A percentile compares a stretch with the other conserved stretches of the same genome.
Evolutionary conservation across 2,113 vertebrate species (phyloP).

Genomic region (Centrocercus urophasianus): DNA sequence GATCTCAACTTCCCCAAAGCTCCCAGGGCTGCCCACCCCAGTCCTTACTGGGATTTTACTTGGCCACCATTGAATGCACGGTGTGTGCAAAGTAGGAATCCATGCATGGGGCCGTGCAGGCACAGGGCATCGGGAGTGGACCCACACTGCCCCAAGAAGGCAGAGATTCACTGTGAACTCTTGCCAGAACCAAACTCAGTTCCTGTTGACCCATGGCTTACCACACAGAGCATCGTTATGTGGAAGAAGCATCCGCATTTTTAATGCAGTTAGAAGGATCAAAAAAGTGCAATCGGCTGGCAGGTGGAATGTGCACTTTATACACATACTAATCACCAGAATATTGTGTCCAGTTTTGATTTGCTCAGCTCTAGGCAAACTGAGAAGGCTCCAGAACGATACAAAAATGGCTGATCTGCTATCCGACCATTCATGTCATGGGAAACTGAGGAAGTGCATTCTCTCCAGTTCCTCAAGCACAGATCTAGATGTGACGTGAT

Average conservation of each 20-base stretch:
- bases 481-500: not conserved
- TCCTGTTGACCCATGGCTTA: not conserved
- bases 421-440: accelerated
- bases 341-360: not conserved
- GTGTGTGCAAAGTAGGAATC: not conserved
- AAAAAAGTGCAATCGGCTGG: not conserved
- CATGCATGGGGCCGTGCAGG: not conserved
- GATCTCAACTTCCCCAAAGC: not conserved
- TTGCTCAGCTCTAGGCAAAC: not conserved
- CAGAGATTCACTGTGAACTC: not conserved
- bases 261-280: not conserved
- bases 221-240: not conserved
- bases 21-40: not conserved
- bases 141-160: not conserved
- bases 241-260: not conserved
- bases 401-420: not conserved
- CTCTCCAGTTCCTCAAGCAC: not conserved
- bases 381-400: not conserved
- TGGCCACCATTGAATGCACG: too few species aligned
- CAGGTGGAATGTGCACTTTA: accelerated
- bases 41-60: not conserved
- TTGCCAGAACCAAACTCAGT: not conserved
- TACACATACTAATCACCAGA: not conserved
- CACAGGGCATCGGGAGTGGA: not conserved
- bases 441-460: not conserved